Evolutionary conservation across 1,140 invertebrate species (phyloP).

Genomic region (Drosophila equinoxialis): DNA sequence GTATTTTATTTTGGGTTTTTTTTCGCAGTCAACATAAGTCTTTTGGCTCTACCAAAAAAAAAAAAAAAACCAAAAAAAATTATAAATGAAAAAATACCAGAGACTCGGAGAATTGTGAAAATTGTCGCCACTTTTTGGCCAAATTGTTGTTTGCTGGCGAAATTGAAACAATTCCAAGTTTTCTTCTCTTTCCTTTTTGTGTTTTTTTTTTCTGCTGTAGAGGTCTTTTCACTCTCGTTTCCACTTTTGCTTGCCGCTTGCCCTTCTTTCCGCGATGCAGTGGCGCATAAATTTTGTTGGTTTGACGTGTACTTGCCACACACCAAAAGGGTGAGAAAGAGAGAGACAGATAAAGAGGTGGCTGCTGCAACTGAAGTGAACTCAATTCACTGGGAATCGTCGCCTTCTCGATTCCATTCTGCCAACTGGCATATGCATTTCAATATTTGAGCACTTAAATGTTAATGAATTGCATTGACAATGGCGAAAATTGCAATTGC

Average conservation of each 20-base stretch:
- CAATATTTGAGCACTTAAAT: slow-evolving; percentile 42
- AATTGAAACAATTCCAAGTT: slow-evolving; percentile 69
- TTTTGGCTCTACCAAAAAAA: slow-evolving; percentile 1
- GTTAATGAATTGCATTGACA: slow-evolving; percentile 43
- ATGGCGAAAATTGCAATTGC: slow-evolving; percentile 25
- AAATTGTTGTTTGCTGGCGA: slow-evolving; percentile 70
- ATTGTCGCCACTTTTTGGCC: slow-evolving; percentile 64
- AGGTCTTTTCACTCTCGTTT: slow-evolving; percentile 18
- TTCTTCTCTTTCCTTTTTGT: slow-evolving; percentile 17
- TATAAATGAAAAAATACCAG: slow-evolving; percentile 78
- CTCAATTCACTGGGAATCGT: slow-evolving; percentile 3
- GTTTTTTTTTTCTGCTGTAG: slow-evolving; percentile 5
- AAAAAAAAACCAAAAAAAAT: slow-evolving; percentile 47
- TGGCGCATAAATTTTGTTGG: slow-evolving; percentile 65
- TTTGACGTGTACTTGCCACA: slow-evolving; percentile 33
- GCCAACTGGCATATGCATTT: slow-evolving; percentile 30
- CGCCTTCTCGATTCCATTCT: neutral
- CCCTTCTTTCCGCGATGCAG: slow-evolving; percentile 43
- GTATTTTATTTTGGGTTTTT: slow-evolving; percentile 36
- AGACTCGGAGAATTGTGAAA: slow-evolving; percentile 31
- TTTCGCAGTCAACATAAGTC: slow-evolving; percentile 20
- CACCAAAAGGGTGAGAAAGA: no score
- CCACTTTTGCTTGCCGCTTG: neutral
- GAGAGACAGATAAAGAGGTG: no score
- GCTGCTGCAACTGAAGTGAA: neutral